A percentile compares a stretch with the other conserved stretches of the same genome.
phyloP scores from a whole-genome alignment of 2,888 invertebrate genomes.

The Andrena camellia region DNA sequence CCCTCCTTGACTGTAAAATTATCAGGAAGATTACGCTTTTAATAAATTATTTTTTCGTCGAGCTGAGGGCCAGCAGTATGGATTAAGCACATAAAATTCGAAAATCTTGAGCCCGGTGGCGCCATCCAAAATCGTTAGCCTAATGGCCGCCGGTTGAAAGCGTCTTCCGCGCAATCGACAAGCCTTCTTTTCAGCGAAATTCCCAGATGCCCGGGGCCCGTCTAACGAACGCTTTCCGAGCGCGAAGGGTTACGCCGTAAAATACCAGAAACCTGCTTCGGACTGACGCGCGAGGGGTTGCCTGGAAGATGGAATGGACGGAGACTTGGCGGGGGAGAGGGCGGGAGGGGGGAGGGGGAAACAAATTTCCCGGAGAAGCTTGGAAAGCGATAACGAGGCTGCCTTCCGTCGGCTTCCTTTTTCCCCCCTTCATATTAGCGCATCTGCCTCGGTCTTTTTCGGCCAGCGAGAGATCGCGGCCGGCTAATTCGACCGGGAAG shows the following conservation, averaged over 20 bases:
- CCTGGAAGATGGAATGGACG: conserved; percentile 8
- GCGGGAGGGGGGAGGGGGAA: background rate
- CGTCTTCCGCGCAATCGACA: conserved; percentile 9
- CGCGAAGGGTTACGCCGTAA: conserved; percentile 1
- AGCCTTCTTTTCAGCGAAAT: conserved; percentile 18
- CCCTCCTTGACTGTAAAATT: too few species aligned
- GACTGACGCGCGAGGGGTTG: background rate
- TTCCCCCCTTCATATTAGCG: conserved; percentile 45
- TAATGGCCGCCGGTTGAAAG: conserved; percentile 3
- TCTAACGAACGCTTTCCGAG: conserved; percentile 11
- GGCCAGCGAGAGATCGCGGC: conserved; percentile 21
- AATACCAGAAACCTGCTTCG: background rate
- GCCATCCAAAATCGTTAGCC: background rate
- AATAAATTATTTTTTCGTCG: too few species aligned
- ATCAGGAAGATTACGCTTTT: too few species aligned
- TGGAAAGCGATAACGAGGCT: conserved; percentile 58
- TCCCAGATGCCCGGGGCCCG: background rate
- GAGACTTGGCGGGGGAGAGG: background rate
- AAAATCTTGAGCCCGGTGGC: background rate
- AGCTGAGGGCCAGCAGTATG: too few species aligned
- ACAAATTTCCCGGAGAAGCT: conserved; percentile 47
- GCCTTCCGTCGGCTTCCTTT: conserved; percentile 22
- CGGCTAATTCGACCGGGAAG: conserved; percentile 57
- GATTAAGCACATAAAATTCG: background rate
- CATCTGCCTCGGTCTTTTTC: conserved; percentile 19